These are phyloP conservation scores for Emydocephalus ijimae DNA, from an alignment of 2,113 vertebrate species.

Conservation along the genomic window DNA sequence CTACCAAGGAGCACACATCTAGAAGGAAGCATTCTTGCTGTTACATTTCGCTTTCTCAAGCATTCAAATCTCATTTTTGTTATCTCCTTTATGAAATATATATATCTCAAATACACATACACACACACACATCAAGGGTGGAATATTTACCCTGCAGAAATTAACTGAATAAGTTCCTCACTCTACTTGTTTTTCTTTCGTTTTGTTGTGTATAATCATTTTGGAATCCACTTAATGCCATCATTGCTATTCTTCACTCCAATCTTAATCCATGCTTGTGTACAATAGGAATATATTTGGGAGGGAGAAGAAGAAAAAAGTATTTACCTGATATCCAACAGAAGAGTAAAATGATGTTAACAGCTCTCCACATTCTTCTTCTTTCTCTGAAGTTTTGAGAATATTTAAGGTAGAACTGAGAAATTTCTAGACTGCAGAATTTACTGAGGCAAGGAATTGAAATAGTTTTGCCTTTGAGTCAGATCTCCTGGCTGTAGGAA, in stretches of 20 bases:
- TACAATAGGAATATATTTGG: background rate
- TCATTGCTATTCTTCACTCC: background rate
- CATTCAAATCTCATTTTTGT: background rate
- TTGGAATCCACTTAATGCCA: background rate
- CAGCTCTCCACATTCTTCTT: constrained; percentile 1
- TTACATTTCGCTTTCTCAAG: background rate
- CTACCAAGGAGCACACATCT: background rate
- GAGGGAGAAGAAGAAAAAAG: background rate
- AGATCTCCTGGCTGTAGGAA: background rate
- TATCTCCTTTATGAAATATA: background rate
- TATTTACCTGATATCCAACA: background rate
- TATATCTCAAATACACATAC: no score
- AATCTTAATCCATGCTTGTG: background rate
- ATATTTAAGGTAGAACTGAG: background rate
- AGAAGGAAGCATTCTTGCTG: background rate
- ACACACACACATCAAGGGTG: background rate
- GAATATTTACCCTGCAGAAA: background rate
- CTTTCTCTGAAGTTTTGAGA: background rate
- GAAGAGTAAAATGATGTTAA: background rate
- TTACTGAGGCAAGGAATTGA: background rate
- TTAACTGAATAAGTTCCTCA: background rate
- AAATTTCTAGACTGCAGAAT: background rate
- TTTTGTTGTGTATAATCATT: background rate
- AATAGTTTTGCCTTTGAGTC: background rate
- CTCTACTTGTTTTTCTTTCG: background rate